Conservation (phyloP, 2,797 vertebrate genomes). For the Basileuterus tristriatus region DNA sequence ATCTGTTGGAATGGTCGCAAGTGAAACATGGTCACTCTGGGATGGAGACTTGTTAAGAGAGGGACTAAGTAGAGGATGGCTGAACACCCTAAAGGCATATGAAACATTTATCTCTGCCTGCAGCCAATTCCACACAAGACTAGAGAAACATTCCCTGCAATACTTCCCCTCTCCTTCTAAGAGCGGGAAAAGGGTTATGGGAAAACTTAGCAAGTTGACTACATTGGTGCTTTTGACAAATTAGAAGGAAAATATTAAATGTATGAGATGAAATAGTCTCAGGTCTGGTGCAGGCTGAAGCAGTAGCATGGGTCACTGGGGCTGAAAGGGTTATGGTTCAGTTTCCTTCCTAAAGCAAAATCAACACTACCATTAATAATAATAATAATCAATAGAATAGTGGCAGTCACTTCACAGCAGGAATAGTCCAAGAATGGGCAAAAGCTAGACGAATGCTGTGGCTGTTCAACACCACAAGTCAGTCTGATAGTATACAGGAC, state of each 20-base stretch:
- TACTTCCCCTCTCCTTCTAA: not conserved
- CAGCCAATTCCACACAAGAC: not conserved
- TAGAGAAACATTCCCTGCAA: not conserved
- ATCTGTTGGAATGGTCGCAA: not conserved
- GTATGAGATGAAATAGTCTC: not conserved
- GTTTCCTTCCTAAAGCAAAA: not conserved
- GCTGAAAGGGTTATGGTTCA: not conserved
- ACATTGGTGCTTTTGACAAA: not conserved
- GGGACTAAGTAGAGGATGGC: not conserved
- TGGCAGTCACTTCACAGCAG: not conserved
- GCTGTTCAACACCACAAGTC: not conserved
- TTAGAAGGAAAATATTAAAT: not conserved
- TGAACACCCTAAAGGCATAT: not conserved
- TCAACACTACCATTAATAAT: not conserved
- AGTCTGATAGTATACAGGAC: too few relatives aligned
- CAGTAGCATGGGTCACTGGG: not conserved
- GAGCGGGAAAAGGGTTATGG: not conserved
- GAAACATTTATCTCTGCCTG: not conserved
- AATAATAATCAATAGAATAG: not conserved
- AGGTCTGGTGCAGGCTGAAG: not conserved
- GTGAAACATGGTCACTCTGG: rapidly evolving
- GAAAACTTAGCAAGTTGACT: not conserved
- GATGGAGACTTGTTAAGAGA: not conserved
- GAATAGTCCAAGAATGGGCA: not conserved
- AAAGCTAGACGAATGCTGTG: not conserved